Conservation (phyloP, 1,140 invertebrate genomes). For the Mya arenaria region DNA sequence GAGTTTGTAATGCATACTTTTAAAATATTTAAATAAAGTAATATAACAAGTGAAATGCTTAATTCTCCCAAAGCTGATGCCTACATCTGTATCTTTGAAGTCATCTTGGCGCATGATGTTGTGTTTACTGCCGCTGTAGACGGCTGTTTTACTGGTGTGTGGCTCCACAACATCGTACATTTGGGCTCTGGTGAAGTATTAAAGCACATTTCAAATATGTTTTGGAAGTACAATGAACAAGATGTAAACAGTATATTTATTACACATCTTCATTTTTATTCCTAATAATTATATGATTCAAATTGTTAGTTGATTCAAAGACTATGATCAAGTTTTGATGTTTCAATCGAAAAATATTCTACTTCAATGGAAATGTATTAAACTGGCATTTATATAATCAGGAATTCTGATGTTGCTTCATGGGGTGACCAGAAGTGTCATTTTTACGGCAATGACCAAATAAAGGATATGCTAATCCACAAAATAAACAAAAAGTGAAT, state of each 20-base stretch:
- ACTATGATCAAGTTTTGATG: too few relatives aligned
- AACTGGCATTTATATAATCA: background rate
- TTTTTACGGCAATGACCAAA: background rate
- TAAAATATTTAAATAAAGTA: too few relatives aligned
- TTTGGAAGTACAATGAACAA: too few relatives aligned
- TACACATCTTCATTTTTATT: background rate
- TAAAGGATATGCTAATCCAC: background rate
- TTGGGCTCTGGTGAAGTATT: slow-evolving; percentile 52
- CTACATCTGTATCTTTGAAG: too few relatives aligned
- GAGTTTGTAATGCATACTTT: too few relatives aligned
- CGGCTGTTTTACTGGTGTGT: slow-evolving; percentile 63
- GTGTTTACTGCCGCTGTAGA: slow-evolving; percentile 67
- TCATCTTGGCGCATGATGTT: slow-evolving; percentile 51
- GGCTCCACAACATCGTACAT: slow-evolving; percentile 52
- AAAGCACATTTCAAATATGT: background rate
- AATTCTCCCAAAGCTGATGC: too few relatives aligned
- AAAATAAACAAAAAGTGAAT: background rate
- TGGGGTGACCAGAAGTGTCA: background rate
- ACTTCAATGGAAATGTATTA: background rate
- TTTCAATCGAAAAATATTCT: background rate
- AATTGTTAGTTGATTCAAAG: background rate
- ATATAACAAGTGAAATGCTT: too few relatives aligned
- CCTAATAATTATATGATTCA: background rate
- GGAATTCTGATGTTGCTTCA: background rate
- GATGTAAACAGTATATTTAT: background rate